These are phyloP conservation scores for Nomia melanderi DNA, from an alignment of 1,140 invertebrate species.

Conservation along the genomic window DNA sequence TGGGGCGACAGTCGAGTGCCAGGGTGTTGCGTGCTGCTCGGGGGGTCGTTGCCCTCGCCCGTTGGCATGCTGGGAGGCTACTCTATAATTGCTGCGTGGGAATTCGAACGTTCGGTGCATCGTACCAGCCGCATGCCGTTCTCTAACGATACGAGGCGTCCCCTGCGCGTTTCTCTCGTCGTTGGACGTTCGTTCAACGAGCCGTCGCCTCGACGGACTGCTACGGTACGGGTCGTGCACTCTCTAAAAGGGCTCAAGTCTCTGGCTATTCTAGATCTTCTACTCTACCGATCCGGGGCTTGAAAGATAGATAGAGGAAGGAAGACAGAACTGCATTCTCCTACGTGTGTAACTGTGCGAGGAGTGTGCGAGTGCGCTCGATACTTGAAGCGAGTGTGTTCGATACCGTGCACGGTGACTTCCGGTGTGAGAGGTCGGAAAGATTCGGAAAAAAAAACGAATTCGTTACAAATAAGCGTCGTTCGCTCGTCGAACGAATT, in stretches of 20 bases:
- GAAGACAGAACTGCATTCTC: neutral
- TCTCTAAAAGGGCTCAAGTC: neutral
- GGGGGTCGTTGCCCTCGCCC: too few relatives aligned
- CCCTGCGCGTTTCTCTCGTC: too few relatives aligned
- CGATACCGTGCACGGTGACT: slow-evolving; percentile 8
- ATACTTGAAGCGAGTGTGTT: slow-evolving; percentile 16
- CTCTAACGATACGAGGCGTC: neutral
- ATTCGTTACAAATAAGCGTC: too few relatives aligned
- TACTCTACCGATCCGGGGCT: neutral
- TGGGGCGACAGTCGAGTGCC: too few relatives aligned
- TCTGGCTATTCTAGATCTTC: neutral
- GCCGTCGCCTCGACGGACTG: too few relatives aligned
- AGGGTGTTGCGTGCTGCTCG: too few relatives aligned
- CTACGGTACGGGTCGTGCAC: slow-evolving; percentile 11
- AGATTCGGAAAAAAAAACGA: neutral
- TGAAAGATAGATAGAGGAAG: neutral
- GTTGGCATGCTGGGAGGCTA: slow-evolving; percentile 6
- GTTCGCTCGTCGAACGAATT: neutral
- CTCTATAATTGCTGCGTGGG: neutral
- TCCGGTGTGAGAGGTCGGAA: neutral
- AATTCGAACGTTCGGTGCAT: neutral
- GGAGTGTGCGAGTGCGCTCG: slow-evolving; percentile 33
- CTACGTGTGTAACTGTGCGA: neutral
- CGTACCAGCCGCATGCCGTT: slow-evolving; percentile 11
- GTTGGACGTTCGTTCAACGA: too few relatives aligned